Evolutionary conservation across 2,888 invertebrate species (phyloP).

Genomic region (Conops quadrifasciatus): DNA sequence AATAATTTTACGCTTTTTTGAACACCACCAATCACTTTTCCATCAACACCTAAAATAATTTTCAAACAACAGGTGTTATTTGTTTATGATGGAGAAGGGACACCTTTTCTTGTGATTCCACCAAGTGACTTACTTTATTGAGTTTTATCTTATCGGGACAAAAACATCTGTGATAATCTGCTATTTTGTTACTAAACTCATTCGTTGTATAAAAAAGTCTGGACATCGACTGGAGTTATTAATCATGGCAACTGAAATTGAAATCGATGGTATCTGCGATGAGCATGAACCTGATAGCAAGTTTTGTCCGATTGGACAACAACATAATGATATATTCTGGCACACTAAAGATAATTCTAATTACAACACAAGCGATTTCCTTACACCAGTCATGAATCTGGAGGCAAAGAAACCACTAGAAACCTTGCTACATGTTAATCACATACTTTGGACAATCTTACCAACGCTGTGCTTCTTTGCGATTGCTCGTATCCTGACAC

Average conservation of each 20-base stretch:
- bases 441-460: slow-evolving; percentile 48
- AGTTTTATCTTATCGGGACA: too few species aligned
- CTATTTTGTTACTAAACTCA: too few species aligned
- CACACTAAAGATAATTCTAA: background rate
- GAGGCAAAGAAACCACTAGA: slow-evolving; percentile 46
- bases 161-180: too few species aligned
- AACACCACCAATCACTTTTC: too few species aligned
- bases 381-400: slow-evolving; percentile 36
- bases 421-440: slow-evolving; percentile 45
- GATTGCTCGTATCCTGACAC: slow-evolving; percentile 44
- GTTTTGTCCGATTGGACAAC: background rate
- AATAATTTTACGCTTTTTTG: too few species aligned
- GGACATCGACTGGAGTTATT: background rate
- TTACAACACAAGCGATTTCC: slow-evolving; percentile 9
- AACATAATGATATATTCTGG: background rate
- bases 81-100: too few species aligned
- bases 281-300: slow-evolving; percentile 32
- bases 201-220: too few species aligned
- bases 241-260: slow-evolving; percentile 26
- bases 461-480: slow-evolving; percentile 48
- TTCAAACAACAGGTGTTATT: too few species aligned
- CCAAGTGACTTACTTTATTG: too few species aligned
- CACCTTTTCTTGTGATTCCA: too few species aligned
- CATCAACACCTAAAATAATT: too few species aligned
- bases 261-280: slow-evolving; percentile 34